Percentiles rank a stretch among this genome's conserved stretches.
Conservation (phyloP, 2,888 invertebrate genomes). For the Tinea semifulvella region DNA sequence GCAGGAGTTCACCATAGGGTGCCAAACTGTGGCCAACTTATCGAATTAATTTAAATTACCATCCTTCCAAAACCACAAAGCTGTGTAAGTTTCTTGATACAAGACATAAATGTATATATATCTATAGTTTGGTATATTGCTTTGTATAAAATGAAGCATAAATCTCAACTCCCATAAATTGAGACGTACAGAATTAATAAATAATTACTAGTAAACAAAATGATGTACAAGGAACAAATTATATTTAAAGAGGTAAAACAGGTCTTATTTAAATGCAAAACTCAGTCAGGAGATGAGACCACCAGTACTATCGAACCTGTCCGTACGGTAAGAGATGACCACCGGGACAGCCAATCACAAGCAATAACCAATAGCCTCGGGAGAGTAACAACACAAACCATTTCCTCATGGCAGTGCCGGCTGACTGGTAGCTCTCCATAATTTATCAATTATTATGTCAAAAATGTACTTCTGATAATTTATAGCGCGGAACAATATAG, state of each 20-base stretch:
- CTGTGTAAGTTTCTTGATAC: too few relatives aligned
- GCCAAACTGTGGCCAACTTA: too few relatives aligned
- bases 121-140: too few relatives aligned
- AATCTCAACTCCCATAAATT: background rate
- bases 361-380: conserved; percentile 6
- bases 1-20: too few relatives aligned
- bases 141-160: too few relatives aligned
- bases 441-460: too few relatives aligned
- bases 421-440: too few relatives aligned
- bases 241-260: background rate
- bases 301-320: conserved; percentile 7
- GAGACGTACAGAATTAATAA: background rate
- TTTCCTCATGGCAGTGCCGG: too few relatives aligned
- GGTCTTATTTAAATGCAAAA: background rate
- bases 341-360: background rate
- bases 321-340: background rate
- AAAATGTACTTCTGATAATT: background rate
- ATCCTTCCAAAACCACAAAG: too few relatives aligned
- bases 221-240: background rate
- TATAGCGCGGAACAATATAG: conserved; percentile 8
- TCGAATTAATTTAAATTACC: too few relatives aligned
- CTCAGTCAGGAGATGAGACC: background rate
- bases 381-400: too few relatives aligned
- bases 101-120: too few relatives aligned
- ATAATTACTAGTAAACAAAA: conserved; percentile 1